phyloP scores from a whole-genome alignment of 2,888 invertebrate species.

The Brachypalpus laphriformis region DNA sequence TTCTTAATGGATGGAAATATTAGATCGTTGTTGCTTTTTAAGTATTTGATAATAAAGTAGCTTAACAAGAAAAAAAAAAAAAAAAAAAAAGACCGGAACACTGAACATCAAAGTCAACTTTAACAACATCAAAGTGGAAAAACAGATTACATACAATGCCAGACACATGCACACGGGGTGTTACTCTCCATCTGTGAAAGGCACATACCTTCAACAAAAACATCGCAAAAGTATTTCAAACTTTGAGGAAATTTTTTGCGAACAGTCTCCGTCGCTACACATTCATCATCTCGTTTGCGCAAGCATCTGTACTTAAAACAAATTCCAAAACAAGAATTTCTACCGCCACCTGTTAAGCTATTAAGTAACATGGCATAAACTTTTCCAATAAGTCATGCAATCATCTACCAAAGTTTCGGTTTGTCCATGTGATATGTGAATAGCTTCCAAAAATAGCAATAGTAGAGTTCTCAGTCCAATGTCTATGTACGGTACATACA shows the following conservation, averaged over 20 bases:
- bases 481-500: too few relatives aligned
- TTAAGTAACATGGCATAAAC: constrained; percentile 60
- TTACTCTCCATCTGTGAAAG: neutral
- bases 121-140: too few relatives aligned
- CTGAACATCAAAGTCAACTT: too few relatives aligned
- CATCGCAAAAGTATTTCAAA: constrained; percentile 2
- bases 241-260: neutral
- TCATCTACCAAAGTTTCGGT: constrained; percentile 46
- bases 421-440: constrained; percentile 26
- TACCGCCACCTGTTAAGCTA: constrained; percentile 50
- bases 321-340: constrained; percentile 35
- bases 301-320: constrained; percentile 14
- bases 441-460: constrained; percentile 1
- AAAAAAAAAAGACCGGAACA: too few relatives aligned
- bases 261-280: neutral
- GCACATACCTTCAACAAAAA: too few relatives aligned
- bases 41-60: too few relatives aligned
- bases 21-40: too few relatives aligned
- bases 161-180: too few relatives aligned
- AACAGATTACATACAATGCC: too few relatives aligned
- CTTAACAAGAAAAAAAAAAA: too few relatives aligned
- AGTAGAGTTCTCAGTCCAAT: neutral
- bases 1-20: too few relatives aligned
- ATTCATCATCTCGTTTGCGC: constrained; percentile 43
- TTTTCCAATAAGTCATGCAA: constrained; percentile 69